Evolutionary conservation across 2,888 invertebrate genomes (phyloP).

Genomic region (Polyommatus iphigenia): DNA sequence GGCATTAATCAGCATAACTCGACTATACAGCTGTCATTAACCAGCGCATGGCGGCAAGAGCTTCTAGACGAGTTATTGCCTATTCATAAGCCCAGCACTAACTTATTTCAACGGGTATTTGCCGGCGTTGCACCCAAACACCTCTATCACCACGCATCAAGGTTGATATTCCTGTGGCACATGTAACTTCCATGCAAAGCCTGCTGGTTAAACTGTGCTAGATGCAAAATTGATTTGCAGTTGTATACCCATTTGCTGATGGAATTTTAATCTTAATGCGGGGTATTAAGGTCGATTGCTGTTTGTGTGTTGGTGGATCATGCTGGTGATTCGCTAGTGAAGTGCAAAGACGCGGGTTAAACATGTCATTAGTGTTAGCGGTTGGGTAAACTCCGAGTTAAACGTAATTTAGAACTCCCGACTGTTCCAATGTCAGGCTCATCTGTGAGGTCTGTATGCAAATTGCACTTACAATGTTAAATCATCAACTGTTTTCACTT

Average conservation of each 20-base stretch:
- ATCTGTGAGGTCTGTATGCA: not conserved
- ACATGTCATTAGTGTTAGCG: slow-evolving; percentile 61
- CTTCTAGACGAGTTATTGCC: slow-evolving; percentile 65
- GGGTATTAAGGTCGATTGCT: slow-evolving; percentile 15
- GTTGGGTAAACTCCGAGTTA: slow-evolving; percentile 41
- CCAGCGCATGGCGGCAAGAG: slow-evolving; percentile 60
- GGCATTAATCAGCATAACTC: slow-evolving; percentile 65
- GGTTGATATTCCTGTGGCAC: slow-evolving; percentile 33
- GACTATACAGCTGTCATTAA: slow-evolving; percentile 64
- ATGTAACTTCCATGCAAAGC: slow-evolving; percentile 35
- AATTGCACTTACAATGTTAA: not conserved
- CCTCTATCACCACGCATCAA: slow-evolving; percentile 32
- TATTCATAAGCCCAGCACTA: slow-evolving; percentile 54
- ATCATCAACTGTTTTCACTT: not conserved
- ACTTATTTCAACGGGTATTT: slow-evolving; percentile 34
- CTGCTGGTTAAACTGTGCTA: slow-evolving; percentile 35
- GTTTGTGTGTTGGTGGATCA: not conserved
- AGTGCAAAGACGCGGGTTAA: slow-evolving; percentile 53
- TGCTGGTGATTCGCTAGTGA: slow-evolving; percentile 47
- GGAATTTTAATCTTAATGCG: slow-evolving; percentile 37
- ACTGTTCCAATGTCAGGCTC: slow-evolving; percentile 7
- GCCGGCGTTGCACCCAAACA: slow-evolving; percentile 20
- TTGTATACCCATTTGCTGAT: slow-evolving; percentile 36
- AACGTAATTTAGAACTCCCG: slow-evolving; percentile 33
- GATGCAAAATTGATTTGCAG: slow-evolving; percentile 44